Conservation (phyloP, 2,113 vertebrate species). For the Maccullochella peelii region DNA sequence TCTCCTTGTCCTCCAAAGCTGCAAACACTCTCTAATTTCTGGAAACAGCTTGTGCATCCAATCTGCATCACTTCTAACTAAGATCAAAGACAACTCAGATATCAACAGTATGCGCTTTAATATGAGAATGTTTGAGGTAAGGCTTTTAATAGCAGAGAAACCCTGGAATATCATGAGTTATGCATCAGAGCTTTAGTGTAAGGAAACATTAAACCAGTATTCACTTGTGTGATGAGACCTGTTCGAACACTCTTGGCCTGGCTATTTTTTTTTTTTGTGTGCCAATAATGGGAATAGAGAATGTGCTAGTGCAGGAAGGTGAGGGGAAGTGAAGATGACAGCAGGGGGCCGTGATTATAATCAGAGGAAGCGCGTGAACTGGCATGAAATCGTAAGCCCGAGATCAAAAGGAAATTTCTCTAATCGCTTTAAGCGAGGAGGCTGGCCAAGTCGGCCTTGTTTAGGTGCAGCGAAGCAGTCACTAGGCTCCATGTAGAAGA, state of each 20-base stretch:
- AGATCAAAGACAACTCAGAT: constrained; percentile 31
- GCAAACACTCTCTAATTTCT: not conserved
- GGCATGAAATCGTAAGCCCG: constrained; percentile 57
- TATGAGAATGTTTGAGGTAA: not conserved
- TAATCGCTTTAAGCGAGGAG: constrained; percentile 61
- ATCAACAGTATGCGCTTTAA: not conserved
- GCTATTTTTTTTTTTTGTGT: not conserved
- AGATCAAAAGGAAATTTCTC: constrained; percentile 73
- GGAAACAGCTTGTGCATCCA: constrained; percentile 17
- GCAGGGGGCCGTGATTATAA: constrained; percentile 35
- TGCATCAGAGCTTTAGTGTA: not conserved
- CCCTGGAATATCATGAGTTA: not conserved
- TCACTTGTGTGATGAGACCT: not conserved
- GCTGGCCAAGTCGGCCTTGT: constrained; percentile 53
- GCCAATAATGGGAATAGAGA: not conserved
- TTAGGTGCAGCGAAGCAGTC: constrained; percentile 50
- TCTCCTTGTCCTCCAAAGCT: not conserved
- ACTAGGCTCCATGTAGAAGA: constrained; percentile 1
- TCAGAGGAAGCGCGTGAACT: constrained; percentile 42
- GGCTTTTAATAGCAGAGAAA: not conserved
- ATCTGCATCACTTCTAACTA: constrained; percentile 13
- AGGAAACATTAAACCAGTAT: not conserved
- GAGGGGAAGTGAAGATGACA: constrained; percentile 52
- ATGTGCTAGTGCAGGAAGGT: constrained; percentile 31
- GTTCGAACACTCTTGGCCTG: not conserved